These are phyloP conservation scores for Drosophila percnosoma DNA, from an alignment of 2,888 invertebrate genomes.

Conservation along the genomic window DNA sequence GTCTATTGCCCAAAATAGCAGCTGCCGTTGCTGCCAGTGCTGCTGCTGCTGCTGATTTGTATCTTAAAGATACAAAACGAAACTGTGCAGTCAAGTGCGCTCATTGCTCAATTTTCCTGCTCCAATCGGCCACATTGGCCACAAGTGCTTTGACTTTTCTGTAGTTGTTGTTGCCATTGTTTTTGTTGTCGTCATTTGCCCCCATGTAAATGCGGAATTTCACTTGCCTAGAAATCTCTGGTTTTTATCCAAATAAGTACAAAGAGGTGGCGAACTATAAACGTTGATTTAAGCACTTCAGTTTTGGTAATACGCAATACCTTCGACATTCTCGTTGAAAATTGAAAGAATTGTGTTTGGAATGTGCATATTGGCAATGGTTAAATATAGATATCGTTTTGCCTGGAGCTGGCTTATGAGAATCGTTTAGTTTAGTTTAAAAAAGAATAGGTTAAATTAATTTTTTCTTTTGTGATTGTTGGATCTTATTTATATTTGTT, in stretches of 20 bases:
- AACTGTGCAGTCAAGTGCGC: conserved; percentile 64
- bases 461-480: neutral
- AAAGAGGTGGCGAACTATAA: conserved; percentile 22
- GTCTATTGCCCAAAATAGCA: conserved; percentile 60
- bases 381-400: neutral
- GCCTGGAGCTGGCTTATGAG: neutral
- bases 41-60: conserved; percentile 50
- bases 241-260: conserved; percentile 40
- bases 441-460: neutral
- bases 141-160: conserved; percentile 55
- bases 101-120: conserved; percentile 72
- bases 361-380: neutral
- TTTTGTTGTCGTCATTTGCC: conserved; percentile 23
- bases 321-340: neutral
- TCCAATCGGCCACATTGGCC: conserved; percentile 50
- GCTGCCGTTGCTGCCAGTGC: conserved; percentile 13
- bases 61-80: conserved; percentile 55
- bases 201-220: conserved; percentile 58
- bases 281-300: conserved; percentile 36
- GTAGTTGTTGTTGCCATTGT: conserved; percentile 15
- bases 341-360: conserved; percentile 10
- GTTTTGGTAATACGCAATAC: conserved; percentile 25
- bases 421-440: neutral
- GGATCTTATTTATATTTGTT: neutral
- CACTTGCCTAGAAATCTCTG: conserved; percentile 41